These are phyloP conservation scores for Agapornis roseicollis DNA, from an alignment of 2,113 vertebrate genomes.

Conservation along the genomic window DNA sequence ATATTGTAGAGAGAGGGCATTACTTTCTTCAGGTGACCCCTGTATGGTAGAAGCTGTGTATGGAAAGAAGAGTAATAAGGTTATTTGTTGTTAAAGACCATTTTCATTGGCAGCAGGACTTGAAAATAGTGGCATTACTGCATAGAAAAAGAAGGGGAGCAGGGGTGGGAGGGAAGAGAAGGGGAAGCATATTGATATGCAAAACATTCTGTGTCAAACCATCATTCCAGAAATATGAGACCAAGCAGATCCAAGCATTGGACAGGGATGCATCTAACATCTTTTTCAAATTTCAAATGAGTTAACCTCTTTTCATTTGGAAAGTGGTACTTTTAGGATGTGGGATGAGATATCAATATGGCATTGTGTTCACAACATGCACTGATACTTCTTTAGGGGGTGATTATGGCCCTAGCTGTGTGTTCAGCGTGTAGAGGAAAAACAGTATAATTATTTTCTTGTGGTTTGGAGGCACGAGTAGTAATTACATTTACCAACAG, in stretches of 20 bases:
- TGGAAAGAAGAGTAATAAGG: not conserved
- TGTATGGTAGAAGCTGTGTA: not conserved
- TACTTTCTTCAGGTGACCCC: not conserved
- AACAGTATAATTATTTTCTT: conserved; percentile 35
- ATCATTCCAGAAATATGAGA: not conserved
- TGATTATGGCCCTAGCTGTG: conserved; percentile 6
- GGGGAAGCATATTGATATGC: not conserved
- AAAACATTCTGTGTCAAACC: not conserved
- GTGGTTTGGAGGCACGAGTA: not conserved
- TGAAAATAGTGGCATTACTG: not conserved
- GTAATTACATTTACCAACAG: conserved; percentile 36
- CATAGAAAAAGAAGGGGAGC: not conserved
- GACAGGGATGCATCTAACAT: not conserved
- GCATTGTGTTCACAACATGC: not conserved
- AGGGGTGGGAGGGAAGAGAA: rapidly evolving
- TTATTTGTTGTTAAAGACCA: not conserved
- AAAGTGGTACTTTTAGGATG: not conserved
- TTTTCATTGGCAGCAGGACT: not conserved
- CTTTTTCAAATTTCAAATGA: not conserved
- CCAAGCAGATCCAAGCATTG: not conserved
- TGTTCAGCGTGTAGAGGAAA: conserved; percentile 8
- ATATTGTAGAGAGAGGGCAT: not conserved
- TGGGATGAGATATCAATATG: not conserved
- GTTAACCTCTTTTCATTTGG: not conserved
- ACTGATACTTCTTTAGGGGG: not conserved